A percentile compares a stretch with the other conserved stretches of the same genome.
Conservation (phyloP, 2,113 vertebrate species). For the Pollachius pollachius region DNA sequence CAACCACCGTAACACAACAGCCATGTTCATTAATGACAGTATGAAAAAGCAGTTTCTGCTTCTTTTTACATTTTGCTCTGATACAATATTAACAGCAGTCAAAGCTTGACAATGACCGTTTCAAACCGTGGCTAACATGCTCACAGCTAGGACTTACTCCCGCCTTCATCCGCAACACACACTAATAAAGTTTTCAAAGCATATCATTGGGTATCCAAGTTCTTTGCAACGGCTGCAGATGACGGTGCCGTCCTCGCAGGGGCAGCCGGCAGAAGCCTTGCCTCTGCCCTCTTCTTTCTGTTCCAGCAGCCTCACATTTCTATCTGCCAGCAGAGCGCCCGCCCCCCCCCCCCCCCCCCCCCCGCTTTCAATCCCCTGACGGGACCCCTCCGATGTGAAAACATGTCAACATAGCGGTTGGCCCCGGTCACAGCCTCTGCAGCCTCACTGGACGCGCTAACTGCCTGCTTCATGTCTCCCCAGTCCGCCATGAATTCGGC, state of each 20-base stretch:
- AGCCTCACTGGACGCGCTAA: constrained; percentile 62
- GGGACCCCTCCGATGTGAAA: constrained; percentile 48
- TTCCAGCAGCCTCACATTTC: constrained; percentile 21
- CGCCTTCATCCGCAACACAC: too few species aligned
- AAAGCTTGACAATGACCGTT: constrained; percentile 1
- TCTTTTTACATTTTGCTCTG: neutral
- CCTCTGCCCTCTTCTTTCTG: neutral
- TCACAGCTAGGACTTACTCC: too few species aligned
- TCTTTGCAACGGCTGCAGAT: too few species aligned
- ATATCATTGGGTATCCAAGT: too few species aligned
- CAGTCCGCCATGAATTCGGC: constrained; percentile 53
- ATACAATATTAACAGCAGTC: constrained; percentile 11
- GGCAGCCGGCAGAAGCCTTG: neutral
- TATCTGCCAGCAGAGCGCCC: constrained; percentile 13
- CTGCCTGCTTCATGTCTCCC: constrained; percentile 59
- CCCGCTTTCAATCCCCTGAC: constrained; percentile 11
- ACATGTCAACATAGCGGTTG: constrained; percentile 57
- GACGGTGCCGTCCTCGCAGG: too few species aligned
- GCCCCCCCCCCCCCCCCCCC: neutral
- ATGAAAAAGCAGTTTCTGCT: neutral
- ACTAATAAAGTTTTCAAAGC: too few species aligned
- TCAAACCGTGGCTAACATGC: neutral
- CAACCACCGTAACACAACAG: neutral
- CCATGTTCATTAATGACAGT: neutral
- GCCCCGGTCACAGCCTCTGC: constrained; percentile 49